Evolutionary conservation across 2,797 vertebrate genomes (phyloP), one percentile per base, ranked within the genome.

Genomic region (Aeoliscus strigatus): DNA sequence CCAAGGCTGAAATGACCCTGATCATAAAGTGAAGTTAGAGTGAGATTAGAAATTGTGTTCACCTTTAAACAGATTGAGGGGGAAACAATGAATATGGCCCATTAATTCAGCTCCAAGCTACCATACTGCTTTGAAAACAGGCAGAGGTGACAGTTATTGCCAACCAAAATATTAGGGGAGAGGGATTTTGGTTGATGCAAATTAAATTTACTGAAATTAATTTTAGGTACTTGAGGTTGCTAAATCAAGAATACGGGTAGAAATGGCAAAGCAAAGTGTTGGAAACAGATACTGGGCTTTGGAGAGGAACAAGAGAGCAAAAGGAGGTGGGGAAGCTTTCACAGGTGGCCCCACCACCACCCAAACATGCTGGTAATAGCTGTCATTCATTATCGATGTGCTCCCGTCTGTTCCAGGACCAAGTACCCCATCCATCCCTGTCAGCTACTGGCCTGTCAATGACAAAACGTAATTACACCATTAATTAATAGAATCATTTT

Each of bases 401-500:
- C 41, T 15, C 41, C 86, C 88, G 91, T 87, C 89, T 91, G 84
- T 83, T 81, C 77, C 30, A 69, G 80, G 69, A 88, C 85, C 86
- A 81, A 85, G 85, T 74, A 88, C 87, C 86, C 86, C 82, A 97
- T 95, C 90, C 89, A 94, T 94, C 92, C 84, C 88, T 90, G 93
- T 97, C 96, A 96, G 83, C 87, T 83, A 83, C 89, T 88, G 91
- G 91, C 93, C 90, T 88, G 90, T 96, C 91, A 95, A 91, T 94
- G 93, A 94, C 93, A 96, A 94, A 94, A 91, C 86, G 93, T 96
- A 97, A 98, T 98, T 98, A 96, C 89, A 87, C 87, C 91, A 97
- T 97, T 96, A 97, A 98, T 98, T 97, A 98, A 97, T 93, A 90
- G 90, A 90, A 93, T 77, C 87, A 89, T 92, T 94, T 92, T 90